Percentiles rank a stretch among this genome's conserved stretches.
These are phyloP conservation scores for Lerista edwardsae DNA, from an alignment of 2,797 vertebrate species.

Conservation along the genomic window DNA sequence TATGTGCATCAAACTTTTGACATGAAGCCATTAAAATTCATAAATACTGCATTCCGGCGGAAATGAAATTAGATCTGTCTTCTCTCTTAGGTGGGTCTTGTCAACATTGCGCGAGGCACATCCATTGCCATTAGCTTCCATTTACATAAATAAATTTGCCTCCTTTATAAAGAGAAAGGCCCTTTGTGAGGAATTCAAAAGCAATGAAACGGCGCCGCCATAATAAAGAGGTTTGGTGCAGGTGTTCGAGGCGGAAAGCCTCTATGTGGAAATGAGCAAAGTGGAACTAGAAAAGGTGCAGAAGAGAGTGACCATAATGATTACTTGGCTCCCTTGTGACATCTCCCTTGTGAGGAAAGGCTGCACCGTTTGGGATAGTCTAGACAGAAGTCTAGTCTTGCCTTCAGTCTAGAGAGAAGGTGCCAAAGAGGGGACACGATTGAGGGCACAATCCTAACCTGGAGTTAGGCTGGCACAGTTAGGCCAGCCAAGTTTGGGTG, in stretches of 20 bases:
- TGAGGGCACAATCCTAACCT: too few species aligned
- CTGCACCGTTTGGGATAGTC: too few species aligned
- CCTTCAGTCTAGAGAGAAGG: too few species aligned
- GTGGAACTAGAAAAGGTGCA: too few species aligned
- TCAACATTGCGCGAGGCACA: conserved; percentile 50
- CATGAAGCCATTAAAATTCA: conserved; percentile 64
- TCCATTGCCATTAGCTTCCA: conserved; percentile 41
- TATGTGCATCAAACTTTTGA: conserved; percentile 43
- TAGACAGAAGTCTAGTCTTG: too few species aligned
- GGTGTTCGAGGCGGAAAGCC: conserved; percentile 47
- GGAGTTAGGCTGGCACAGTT: too few species aligned
- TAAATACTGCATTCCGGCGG: conserved; percentile 64
- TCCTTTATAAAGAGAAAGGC: conserved; percentile 46
- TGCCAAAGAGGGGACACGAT: too few species aligned
- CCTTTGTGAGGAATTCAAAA: conserved; percentile 48
- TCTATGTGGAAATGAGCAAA: conserved; percentile 19
- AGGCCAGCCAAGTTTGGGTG: too few species aligned
- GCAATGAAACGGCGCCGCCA: conserved; percentile 35
- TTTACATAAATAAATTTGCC: conserved; percentile 64
- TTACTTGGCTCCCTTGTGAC: too few species aligned
- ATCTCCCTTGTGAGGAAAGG: too few species aligned
- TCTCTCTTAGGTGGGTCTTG: conserved; percentile 54
- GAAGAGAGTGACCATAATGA: too few species aligned
- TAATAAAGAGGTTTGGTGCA: conserved; percentile 45
- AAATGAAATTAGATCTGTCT: conserved; percentile 67